Percentiles rank a stretch among this genome's conserved stretches.
Conservation (phyloP, 2,888 invertebrate genomes). For the Frankliniella fusca region DNA sequence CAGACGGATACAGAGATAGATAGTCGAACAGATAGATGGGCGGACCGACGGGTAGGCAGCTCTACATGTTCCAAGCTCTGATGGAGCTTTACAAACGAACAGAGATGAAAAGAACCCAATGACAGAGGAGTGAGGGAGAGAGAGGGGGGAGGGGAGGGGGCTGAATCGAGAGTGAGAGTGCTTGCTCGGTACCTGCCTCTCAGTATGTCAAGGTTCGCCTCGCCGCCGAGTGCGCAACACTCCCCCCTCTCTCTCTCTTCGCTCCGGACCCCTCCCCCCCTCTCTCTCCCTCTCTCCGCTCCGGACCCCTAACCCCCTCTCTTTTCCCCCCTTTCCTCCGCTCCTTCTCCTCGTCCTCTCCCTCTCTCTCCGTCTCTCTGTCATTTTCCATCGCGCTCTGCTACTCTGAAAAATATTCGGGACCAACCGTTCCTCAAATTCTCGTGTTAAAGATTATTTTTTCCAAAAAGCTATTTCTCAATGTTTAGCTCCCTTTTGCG, state of each 20-base stretch:
- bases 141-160: background rate
- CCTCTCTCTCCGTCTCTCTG: background rate
- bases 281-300: background rate
- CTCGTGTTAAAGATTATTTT: too few relatives aligned
- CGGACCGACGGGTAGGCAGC: background rate
- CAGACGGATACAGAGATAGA: background rate
- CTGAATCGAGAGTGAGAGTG: slow-evolving; percentile 24
- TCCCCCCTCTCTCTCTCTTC: background rate
- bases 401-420: too few relatives aligned
- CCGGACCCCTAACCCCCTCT: background rate
- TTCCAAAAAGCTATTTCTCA: too few relatives aligned
- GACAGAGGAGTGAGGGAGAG: background rate
- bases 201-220: slow-evolving; percentile 15
- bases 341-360: background rate
- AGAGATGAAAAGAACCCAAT: background rate
- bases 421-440: too few relatives aligned
- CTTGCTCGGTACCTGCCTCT: slow-evolving; percentile 20
- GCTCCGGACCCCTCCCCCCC: background rate
- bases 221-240: background rate
- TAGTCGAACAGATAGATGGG: background rate
- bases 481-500: too few relatives aligned
- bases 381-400: background rate
- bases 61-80: too few relatives aligned
- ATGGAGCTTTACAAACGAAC: background rate
- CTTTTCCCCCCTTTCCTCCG: background rate